Base-by-base conservation (phyloP, 1,140 invertebrate genomes). In the Drosophila sechellia region DNA sequence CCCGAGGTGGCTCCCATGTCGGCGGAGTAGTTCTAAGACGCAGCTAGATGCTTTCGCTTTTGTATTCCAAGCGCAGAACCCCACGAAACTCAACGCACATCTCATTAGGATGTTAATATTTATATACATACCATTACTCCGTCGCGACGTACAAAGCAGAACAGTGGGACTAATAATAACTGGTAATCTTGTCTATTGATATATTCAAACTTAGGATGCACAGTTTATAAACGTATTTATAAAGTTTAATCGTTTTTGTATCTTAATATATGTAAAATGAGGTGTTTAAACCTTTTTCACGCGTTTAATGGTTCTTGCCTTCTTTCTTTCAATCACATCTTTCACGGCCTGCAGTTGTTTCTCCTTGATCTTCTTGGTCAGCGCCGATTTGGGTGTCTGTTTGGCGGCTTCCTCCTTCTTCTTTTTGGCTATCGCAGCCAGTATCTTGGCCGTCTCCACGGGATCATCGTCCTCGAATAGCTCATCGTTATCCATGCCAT, bases 401-500 rank as follows among this genome's bases (percentile, higher is more conserved):
- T 77, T 73, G 6, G 42, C 46, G 8, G 31, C 60, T 22, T 85
- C 63, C 11, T 69, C 45, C 20, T 60, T 46, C 50, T 79, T 78
- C 59, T 90, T 81, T 43, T 91, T 85, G 15, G 86, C 83, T 60
- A 91, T 80, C 37, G 79, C 64, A 2, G 90, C 75, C 13, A 92
- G 39, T 6, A 90, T 46, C 43, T 81, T 90, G 17, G 93, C 93
- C 58, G 92, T 93, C 43, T 93, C 91, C 27, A 93, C 35, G 12
- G 93, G 89, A 81, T 95, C 93, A 35, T 93, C 93, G 79, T 94
- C 92, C 63, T 86, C 69, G 81, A 92, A 81, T 68, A 93, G 65
- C 92, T 94, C 81, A 89, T 94, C 61, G 90, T 94, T 79, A 4
- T 92, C 90, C 81, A 95, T 93, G 2, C 94, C 76, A 12, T 94